These are phyloP conservation scores for Chrysogorgia sp. DNA, from an alignment of 92 coral and sea anemone genomes.

Conservation along the genomic window DNA sequence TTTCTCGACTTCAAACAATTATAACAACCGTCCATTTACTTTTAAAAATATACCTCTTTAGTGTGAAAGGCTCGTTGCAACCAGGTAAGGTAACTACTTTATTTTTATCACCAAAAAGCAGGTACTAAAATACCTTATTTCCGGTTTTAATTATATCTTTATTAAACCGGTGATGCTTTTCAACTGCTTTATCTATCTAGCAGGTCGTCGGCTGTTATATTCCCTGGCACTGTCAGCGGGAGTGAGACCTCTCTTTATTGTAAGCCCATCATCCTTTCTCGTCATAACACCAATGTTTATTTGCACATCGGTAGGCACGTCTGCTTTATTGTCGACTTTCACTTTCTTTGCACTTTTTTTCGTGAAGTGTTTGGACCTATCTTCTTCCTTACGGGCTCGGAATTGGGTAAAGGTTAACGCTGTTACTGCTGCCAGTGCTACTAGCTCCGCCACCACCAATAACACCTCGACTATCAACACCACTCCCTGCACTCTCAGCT, in stretches of 20 bases:
- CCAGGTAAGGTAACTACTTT: conserved; percentile 61
- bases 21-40: too few relatives aligned
- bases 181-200: conserved; percentile 69
- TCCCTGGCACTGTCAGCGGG: conserved; percentile 61
- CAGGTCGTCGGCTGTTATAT: conserved; percentile 62
- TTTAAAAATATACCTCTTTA: conserved; percentile 62
- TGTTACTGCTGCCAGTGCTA: neutral
- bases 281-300: conserved; percentile 6
- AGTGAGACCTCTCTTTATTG: conserved; percentile 60
- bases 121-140: conserved; percentile 56
- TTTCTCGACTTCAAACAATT: too few relatives aligned
- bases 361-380: conserved; percentile 22
- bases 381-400: conserved; percentile 32
- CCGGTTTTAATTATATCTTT: conserved; percentile 62
- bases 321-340: neutral
- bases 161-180: conserved; percentile 70
- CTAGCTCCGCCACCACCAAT: neutral
- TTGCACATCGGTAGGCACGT: neutral
- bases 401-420: conserved; percentile 20
- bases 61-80: conserved; percentile 63
- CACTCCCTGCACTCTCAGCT: neutral
- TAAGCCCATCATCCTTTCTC: conserved; percentile 58
- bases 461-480: neutral
- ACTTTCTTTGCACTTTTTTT: conserved; percentile 12
- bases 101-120: conserved; percentile 62